phyloP scores from a whole-genome alignment of 1,140 invertebrate genomes.

The Ephestia elutella region DNA sequence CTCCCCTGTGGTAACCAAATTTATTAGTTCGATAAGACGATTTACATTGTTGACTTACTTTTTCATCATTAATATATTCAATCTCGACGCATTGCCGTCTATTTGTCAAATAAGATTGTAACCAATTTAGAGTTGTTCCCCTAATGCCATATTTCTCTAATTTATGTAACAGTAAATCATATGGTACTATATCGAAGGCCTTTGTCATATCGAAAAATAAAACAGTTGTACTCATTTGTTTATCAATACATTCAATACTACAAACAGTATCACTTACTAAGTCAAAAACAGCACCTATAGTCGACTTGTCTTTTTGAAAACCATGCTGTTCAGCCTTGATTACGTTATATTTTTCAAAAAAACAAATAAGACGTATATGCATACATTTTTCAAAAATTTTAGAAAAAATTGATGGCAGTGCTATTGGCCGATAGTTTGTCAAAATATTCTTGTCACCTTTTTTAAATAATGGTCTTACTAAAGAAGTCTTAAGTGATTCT shows the following conservation, averaged over 20 bases:
- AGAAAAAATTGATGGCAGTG: conserved; percentile 25
- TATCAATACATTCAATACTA: conserved; percentile 19
- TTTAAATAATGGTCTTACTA: conserved; percentile 27
- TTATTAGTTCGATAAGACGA: neutral
- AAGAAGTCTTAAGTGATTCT: conserved; percentile 15
- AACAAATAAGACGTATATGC: conserved; percentile 22
- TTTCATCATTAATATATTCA: neutral
- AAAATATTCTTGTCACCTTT: conserved; percentile 18
- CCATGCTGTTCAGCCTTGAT: conserved; percentile 25
- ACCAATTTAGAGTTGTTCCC: conserved; percentile 13
- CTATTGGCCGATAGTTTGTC: conserved; percentile 31
- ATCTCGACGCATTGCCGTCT: conserved; percentile 11
- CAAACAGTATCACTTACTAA: conserved; percentile 21
- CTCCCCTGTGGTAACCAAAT: conserved; percentile 11
- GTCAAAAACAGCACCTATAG: conserved; percentile 22
- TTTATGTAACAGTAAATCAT: conserved; percentile 27
- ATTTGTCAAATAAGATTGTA: conserved; percentile 3
- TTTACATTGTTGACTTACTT: neutral
- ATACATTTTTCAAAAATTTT: conserved; percentile 37
- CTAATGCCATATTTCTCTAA: conserved; percentile 28
- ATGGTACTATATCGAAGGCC: conserved; percentile 42
- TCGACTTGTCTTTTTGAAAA: conserved; percentile 28
- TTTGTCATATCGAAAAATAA: conserved; percentile 39
- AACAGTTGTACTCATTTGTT: conserved; percentile 16
- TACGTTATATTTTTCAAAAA: conserved; percentile 27